Percentiles rank a stretch among this genome's conserved stretches.
These are phyloP conservation scores for Tichodroma muraria DNA, from an alignment of 2,113 vertebrate species.

Conservation along the genomic window DNA sequence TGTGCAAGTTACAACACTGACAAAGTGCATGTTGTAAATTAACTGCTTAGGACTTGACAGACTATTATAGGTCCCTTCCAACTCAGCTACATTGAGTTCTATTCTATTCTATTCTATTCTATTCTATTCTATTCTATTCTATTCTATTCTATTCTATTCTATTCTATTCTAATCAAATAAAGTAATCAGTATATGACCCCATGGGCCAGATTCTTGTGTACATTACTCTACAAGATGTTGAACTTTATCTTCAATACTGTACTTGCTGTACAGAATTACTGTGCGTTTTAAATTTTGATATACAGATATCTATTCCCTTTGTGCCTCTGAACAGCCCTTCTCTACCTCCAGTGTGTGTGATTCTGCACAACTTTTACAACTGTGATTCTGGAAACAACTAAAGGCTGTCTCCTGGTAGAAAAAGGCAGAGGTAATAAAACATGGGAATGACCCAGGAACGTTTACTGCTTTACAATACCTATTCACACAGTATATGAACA, in stretches of 20 bases:
- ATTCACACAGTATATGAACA: background rate
- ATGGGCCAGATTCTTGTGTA: background rate
- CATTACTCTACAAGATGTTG: fast-evolving
- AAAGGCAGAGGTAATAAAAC: background rate
- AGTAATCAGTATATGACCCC: background rate
- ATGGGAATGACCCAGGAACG: background rate
- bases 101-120: background rate
- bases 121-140: background rate
- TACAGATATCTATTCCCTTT: background rate
- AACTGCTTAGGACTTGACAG: background rate
- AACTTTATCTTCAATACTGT: background rate
- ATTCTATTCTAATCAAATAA: background rate
- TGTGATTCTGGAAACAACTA: no score
- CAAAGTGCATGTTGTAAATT: background rate
- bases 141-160: background rate
- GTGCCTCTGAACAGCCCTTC: background rate
- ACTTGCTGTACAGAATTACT: background rate
- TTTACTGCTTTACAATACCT: background rate
- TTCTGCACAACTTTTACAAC: no score
- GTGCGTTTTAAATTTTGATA: background rate
- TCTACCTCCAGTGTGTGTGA: background rate
- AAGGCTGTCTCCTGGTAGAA: background rate
- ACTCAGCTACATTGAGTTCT: background rate
- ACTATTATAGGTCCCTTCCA: background rate
- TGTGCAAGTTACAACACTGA: background rate